Percentiles rank a stretch among this genome's conserved stretches.
Conservation (phyloP, 2,113 vertebrate genomes). For the Callocephalon fimbriatum region DNA sequence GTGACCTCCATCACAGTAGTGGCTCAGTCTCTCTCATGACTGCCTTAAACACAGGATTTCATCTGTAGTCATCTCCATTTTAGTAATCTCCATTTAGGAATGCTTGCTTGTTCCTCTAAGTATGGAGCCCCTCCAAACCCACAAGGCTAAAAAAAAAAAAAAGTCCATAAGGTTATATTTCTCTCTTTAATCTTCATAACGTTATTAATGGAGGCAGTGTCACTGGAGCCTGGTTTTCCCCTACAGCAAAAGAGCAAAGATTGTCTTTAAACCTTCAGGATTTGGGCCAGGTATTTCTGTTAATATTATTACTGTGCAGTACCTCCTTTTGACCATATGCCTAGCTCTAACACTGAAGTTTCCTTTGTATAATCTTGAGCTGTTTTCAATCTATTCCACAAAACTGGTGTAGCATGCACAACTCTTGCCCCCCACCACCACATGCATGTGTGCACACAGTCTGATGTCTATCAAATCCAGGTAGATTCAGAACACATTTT, state of each 20-base stretch:
- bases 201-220: background rate
- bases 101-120: background rate
- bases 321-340: background rate
- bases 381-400: background rate
- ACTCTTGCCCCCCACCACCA: too few species aligned
- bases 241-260: background rate
- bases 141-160: accelerated
- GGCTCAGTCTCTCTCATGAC: background rate
- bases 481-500: background rate
- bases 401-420: background rate
- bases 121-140: accelerated
- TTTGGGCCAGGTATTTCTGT: background rate
- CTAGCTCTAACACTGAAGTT: background rate
- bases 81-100: background rate
- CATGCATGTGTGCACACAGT: background rate
- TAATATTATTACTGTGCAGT: background rate
- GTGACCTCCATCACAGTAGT: background rate
- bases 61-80: background rate
- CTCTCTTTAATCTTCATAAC: background rate
- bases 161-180: background rate
- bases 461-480: background rate
- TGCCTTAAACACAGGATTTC: background rate
- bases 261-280: background rate
- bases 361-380: background rate
- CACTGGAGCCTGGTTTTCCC: background rate